A percentile compares a stretch with the other conserved stretches of the same genome.
Conservation (phyloP, 2,888 invertebrate genomes). For the Macaria notata region DNA sequence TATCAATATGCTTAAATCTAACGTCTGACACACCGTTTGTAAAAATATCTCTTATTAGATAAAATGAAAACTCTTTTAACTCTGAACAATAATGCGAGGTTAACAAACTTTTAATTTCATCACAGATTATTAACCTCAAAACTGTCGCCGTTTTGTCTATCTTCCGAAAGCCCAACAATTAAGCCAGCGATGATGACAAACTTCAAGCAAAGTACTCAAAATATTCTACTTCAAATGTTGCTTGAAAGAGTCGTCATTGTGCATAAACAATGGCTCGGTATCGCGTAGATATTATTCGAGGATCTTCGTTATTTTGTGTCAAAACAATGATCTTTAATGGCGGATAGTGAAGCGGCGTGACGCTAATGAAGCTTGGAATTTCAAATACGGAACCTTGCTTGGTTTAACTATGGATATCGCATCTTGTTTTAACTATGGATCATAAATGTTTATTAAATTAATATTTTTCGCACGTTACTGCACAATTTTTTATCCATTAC, state of each 20-base stretch:
- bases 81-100: neutral
- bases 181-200: slow-evolving; percentile 13
- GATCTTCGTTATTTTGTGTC: slow-evolving; percentile 32
- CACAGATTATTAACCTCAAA: slow-evolving; percentile 2
- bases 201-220: slow-evolving; percentile 22
- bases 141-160: slow-evolving; percentile 4
- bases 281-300: slow-evolving; percentile 23
- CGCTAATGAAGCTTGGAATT: slow-evolving; percentile 13
- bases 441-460: no score
- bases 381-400: no score
- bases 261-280: slow-evolving; percentile 31
- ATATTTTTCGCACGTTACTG: no score
- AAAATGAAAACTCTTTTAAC: no score
- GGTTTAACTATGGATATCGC: no score
- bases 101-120: neutral
- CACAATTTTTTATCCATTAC: no score
- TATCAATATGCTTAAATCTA: no score
- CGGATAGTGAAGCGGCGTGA: slow-evolving; percentile 20
- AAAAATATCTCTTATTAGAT: no score
- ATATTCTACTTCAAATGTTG: slow-evolving; percentile 13
- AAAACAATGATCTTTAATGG: slow-evolving; percentile 31
- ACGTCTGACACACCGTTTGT: no score
- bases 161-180: slow-evolving; percentile 10
- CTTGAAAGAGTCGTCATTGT: slow-evolving; percentile 33
- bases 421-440: no score